Conservation (phyloP, 2,888 invertebrate genomes). For the Callimorpha dominula region DNA sequence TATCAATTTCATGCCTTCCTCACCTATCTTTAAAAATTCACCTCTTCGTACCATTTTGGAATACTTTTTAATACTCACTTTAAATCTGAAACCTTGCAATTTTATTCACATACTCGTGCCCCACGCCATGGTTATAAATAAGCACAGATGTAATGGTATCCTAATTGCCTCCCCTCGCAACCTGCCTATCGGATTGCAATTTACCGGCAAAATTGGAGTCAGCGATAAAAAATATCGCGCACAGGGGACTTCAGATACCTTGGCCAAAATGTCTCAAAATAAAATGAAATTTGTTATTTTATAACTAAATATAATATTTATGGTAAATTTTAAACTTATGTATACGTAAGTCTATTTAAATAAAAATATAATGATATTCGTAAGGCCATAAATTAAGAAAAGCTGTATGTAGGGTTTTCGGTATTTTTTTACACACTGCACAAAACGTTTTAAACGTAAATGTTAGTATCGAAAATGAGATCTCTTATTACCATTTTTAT, state of each 20-base stretch:
- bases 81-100: slow-evolving; percentile 16
- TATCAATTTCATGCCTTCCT: no score
- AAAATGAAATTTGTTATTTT: slow-evolving; percentile 2
- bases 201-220: slow-evolving; percentile 70
- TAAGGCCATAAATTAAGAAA: neutral
- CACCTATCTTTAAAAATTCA: no score
- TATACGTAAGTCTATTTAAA: neutral
- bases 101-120: slow-evolving; percentile 11
- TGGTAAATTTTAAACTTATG: neutral
- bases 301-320: neutral
- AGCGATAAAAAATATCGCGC: slow-evolving; percentile 73
- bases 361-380: neutral
- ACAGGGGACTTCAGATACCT: slow-evolving; percentile 59
- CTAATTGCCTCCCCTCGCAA: slow-evolving; percentile 56
- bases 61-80: neutral
- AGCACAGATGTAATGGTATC: slow-evolving; percentile 43
- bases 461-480: no score
- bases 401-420: no score
- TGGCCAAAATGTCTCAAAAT: slow-evolving; percentile 21
- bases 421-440: no score
- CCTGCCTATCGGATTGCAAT: slow-evolving; percentile 81
- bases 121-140: slow-evolving; percentile 34
- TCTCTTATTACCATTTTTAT: no score
- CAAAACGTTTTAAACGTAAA: no score
- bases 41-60: neutral